A percentile compares a stretch with the other conserved stretches of the same genome.
These are phyloP conservation scores for Amblyopsis hoosieri DNA, from an alignment of 2,797 vertebrate species.

Conservation along the genomic window DNA sequence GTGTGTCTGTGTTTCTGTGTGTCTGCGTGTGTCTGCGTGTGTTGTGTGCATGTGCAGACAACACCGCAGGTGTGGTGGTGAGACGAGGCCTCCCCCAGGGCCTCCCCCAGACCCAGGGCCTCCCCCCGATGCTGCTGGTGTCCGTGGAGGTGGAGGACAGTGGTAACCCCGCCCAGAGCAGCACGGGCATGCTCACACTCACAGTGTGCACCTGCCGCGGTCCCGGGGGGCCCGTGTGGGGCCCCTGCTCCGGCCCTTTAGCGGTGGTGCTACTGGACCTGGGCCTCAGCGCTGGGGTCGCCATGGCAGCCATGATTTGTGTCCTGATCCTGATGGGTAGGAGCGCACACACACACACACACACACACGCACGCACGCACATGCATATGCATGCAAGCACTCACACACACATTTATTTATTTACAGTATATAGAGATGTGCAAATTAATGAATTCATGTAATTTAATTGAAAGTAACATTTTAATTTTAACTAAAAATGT, in stretches of 20 bases:
- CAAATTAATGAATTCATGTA: no score
- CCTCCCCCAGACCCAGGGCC: slow-evolving; percentile 61
- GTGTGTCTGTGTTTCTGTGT: neutral
- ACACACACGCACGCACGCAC: no score
- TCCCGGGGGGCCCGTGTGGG: slow-evolving; percentile 66
- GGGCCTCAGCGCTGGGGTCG: slow-evolving; percentile 88
- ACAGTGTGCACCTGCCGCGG: slow-evolving; percentile 85
- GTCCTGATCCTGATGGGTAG: slow-evolving; percentile 88
- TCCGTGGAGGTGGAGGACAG: slow-evolving; percentile 90
- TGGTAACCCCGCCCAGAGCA: slow-evolving; percentile 90
- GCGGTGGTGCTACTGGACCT: no score
- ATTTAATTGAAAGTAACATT: no score
- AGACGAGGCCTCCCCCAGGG: slow-evolving; percentile 45
- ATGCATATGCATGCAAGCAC: no score
- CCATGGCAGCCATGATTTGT: slow-evolving; percentile 89
- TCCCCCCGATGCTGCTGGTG: slow-evolving; percentile 83
- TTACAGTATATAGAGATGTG: no score
- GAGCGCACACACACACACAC: slow-evolving; percentile 25
- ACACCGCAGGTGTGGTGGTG: slow-evolving; percentile 89
- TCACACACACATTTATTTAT: neutral
- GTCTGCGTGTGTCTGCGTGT: neutral
- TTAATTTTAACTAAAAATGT: no score
- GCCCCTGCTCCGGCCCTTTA: no score
- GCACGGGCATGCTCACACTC: slow-evolving; percentile 89
- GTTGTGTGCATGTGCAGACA: slow-evolving; percentile 77